These are phyloP conservation scores for Mesoclemmys tuberculata DNA, from an alignment of 2,113 vertebrate genomes.

Conservation along the genomic window DNA sequence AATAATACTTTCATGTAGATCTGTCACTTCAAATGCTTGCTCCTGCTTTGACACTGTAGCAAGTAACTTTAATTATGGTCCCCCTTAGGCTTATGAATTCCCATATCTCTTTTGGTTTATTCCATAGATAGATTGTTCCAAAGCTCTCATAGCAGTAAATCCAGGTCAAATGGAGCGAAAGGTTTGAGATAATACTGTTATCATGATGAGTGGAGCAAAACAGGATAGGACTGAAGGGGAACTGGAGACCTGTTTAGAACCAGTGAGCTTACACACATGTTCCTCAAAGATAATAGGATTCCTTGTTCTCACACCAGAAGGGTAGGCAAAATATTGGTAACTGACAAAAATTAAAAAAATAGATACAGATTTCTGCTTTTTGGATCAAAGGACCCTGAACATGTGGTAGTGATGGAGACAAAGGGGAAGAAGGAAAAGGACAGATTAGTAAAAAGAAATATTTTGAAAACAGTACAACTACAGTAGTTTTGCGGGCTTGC, in stretches of 20 bases:
- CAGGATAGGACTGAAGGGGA: background rate
- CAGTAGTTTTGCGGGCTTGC: background rate
- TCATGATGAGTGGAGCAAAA: background rate
- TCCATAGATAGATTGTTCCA: background rate
- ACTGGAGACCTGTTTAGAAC: background rate
- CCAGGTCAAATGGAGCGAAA: background rate
- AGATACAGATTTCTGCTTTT: background rate
- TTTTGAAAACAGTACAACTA: background rate
- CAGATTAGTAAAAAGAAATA: background rate
- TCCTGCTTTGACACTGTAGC: background rate
- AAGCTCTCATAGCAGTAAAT: background rate
- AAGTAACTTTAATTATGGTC: background rate
- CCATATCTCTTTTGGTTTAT: background rate
- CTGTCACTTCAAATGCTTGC: background rate
- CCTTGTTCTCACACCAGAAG: background rate
- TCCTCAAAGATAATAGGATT: background rate
- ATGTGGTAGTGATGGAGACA: background rate
- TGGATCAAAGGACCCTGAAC: background rate
- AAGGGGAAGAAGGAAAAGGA: background rate
- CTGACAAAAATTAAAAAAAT: background rate
- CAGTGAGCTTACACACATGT: background rate
- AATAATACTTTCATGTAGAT: background rate
- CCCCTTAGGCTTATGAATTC: background rate
- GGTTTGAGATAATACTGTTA: background rate
- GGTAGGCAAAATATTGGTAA: background rate